Evolutionary conservation across 2,797 vertebrate species (phyloP).

Genomic region (Varecia variegata): DNA sequence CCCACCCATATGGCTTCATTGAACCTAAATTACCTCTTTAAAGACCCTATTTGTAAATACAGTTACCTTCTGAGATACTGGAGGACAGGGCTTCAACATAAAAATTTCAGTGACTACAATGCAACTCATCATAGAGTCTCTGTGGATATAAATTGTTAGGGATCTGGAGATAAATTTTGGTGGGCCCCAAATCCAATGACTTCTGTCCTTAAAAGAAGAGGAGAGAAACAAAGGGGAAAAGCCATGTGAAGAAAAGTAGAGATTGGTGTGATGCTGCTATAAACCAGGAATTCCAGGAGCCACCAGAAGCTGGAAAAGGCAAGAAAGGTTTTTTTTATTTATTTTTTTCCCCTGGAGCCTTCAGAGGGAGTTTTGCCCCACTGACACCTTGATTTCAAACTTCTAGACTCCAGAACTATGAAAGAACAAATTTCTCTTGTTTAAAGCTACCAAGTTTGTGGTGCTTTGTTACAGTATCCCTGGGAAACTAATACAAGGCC

Average conservation of each 20-base stretch:
- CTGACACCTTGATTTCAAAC: not conserved
- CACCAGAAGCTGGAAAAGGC: not conserved
- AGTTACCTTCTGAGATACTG: not conserved
- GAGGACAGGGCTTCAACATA: not conserved
- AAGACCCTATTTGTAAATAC: not conserved
- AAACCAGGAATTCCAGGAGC: no score
- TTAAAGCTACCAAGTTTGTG: not conserved
- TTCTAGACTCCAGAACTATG: not conserved
- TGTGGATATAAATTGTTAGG: not conserved
- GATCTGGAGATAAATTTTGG: not conserved
- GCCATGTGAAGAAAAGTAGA: not conserved
- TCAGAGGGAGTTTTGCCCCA: not conserved
- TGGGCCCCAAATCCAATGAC: not conserved
- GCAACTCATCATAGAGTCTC: not conserved
- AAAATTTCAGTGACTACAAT: not conserved
- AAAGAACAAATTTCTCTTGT: not conserved
- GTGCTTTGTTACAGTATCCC: not conserved
- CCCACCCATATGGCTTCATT: not conserved
- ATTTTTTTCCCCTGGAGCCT: not conserved
- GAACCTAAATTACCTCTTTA: not conserved
- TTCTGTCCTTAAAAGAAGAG: not conserved
- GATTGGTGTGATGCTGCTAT: rapidly evolving
- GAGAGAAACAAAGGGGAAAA: not conserved
- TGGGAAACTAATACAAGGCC: not conserved
- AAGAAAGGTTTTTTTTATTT: not conserved